Base-by-base conservation (phyloP, 2,888 invertebrate genomes). In the Cephus sareptanus region DNA sequence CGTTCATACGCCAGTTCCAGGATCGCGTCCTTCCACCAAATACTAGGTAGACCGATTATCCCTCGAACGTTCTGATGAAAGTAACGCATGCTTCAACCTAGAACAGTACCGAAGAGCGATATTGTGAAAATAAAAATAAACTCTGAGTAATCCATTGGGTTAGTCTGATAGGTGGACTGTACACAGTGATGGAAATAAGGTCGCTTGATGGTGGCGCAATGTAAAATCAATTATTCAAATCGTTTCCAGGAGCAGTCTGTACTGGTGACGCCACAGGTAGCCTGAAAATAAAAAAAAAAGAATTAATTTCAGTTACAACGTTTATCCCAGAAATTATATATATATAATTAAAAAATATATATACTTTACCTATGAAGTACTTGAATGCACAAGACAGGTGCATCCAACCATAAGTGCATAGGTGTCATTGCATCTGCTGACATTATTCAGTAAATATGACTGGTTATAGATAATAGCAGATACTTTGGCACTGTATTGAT, bases 401-500 rank as follows among this genome's bases (percentile, higher is more conserved):
- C 80, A 78, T 23, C 40, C 0, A 23, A 56, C 35, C 40, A 75
- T 80, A 71, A 34, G 74, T 75, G 73, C 78, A 75, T 75, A 81
- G 79, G 75, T 79, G 79, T 79, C 80, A 80, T 78, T 75, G 80
- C 87, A 87, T 87, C 87, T 87, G 87, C 87, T 79, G 80, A 23
- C 23, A 56, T 23, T 56, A 56, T 23, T 56, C 23, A 56, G 40
- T 56, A 23, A 23, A 23, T 9, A 56, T 56, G 9, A 23, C 23
- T 56, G 15, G 2, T 56, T 56, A 56, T 9, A 9, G 9, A 56
- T 56, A 23, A 56, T 2, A 56, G 23, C 40, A 6, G 40, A 40
- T 40, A 40, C 40, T 40, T 15, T 9, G 6, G 23, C 4, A 40
- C 23, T 9, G 6, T 6, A 40, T 40, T 23, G 40, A 40, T 23